A percentile compares a stretch with the other conserved stretches of the same genome.
Evolutionary conservation across 2,113 vertebrate species (phyloP).

Genomic region (Silurus asotus): DNA sequence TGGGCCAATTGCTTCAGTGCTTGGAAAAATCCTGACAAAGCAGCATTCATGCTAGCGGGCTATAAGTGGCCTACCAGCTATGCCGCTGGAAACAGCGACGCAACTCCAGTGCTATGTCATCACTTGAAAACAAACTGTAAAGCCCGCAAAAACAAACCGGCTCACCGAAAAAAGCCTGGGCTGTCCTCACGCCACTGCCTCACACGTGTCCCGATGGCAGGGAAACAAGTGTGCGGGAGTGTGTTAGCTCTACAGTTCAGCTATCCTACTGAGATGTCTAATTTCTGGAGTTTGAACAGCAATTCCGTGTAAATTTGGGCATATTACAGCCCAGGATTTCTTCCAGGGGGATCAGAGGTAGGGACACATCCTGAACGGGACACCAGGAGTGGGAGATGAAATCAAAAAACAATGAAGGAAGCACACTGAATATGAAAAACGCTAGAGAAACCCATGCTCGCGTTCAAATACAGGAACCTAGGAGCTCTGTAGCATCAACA

Average conservation of each 20-base stretch:
- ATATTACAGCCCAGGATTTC: neutral
- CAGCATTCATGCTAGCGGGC: slow-evolving; percentile 67
- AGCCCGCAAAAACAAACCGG: slow-evolving; percentile 41
- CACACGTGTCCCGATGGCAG: slow-evolving; percentile 27
- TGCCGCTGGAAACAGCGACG: slow-evolving; percentile 71
- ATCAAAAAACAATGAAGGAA: neutral
- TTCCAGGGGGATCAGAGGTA: neutral
- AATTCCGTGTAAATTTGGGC: neutral
- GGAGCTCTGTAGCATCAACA: neutral
- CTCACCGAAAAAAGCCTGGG: slow-evolving; percentile 42
- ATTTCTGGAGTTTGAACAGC: neutral
- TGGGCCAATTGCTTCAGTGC: slow-evolving; percentile 65
- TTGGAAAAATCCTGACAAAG: slow-evolving; percentile 68
- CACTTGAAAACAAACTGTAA: slow-evolving; percentile 32
- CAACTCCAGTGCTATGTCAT: slow-evolving; percentile 45
- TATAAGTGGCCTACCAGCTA: slow-evolving; percentile 54
- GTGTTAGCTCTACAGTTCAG: neutral
- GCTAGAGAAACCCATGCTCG: neutral
- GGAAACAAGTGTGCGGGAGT: slow-evolving; percentile 34
- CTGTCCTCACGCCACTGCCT: slow-evolving; percentile 41
- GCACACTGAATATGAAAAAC: neutral
- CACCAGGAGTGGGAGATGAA: neutral
- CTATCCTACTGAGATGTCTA: neutral
- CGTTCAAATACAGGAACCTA: neutral
- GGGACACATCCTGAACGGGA: neutral